Conservation (phyloP, 2,113 vertebrate species). For the Gobiocypris rarus region DNA sequence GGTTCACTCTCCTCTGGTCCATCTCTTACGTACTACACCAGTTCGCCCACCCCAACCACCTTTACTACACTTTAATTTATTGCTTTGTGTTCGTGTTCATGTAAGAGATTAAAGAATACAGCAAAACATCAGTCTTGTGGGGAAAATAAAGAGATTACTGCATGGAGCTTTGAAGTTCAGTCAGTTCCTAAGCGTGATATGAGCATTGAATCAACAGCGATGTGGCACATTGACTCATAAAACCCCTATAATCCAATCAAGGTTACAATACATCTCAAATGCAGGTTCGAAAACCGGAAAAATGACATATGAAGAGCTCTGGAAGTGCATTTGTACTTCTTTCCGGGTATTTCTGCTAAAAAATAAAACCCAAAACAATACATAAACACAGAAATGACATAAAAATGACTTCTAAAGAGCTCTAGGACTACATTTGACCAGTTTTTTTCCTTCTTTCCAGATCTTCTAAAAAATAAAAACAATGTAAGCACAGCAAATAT, state of each 20-base stretch:
- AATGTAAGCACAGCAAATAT: neutral
- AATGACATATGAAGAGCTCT: neutral
- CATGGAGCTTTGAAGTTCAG: slow-evolving; percentile 25
- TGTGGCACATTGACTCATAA: slow-evolving; percentile 15
- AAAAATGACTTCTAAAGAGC: neutral
- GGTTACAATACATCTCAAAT: neutral
- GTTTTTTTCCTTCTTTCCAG: neutral
- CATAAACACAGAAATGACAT: neutral
- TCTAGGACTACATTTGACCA: neutral
- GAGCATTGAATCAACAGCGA: slow-evolving; percentile 18
- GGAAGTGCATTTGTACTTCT: neutral
- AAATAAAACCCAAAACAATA: no score
- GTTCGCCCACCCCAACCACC: neutral
- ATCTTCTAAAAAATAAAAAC: neutral
- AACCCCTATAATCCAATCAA: slow-evolving; percentile 31
- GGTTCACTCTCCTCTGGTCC: slow-evolving; percentile 2
- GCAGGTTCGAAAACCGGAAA: neutral
- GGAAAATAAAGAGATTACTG: slow-evolving; percentile 29
- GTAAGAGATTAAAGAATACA: slow-evolving; percentile 1
- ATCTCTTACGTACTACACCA: neutral
- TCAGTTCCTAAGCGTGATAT: neutral
- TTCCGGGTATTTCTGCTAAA: neutral
- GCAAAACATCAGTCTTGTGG: neutral
- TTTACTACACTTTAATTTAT: neutral
- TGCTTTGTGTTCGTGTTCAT: neutral